Percentiles rank a stretch among this genome's conserved stretches.
These are phyloP conservation scores for Ennomos quercinarius DNA, from an alignment of 2,888 invertebrate species.

Conservation along the genomic window DNA sequence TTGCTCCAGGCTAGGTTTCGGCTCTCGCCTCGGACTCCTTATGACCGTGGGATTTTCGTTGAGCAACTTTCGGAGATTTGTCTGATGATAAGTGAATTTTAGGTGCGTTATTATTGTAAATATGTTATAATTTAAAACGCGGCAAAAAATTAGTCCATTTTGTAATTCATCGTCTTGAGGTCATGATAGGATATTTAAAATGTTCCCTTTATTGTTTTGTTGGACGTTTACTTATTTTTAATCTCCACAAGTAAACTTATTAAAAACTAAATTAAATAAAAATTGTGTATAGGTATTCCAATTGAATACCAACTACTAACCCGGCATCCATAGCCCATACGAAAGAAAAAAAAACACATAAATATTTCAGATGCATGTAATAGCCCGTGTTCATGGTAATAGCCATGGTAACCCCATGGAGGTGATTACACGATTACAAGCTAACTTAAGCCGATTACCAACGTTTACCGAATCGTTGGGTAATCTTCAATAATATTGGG, in stretches of 20 bases:
- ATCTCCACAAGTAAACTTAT: no score
- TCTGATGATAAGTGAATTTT: constrained; percentile 65
- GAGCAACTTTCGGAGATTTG: constrained; percentile 55
- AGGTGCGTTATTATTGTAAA: constrained; percentile 34
- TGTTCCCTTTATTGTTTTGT: no score
- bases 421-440: constrained; percentile 83
- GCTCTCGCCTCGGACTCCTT: constrained; percentile 75
- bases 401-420: constrained; percentile 68
- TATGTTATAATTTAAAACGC: constrained; percentile 15
- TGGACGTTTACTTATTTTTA: no score
- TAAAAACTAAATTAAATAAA: no score
- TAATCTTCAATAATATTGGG: constrained; percentile 74
- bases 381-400: constrained; percentile 69
- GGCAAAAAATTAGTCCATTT: constrained; percentile 10
- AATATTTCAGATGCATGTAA: constrained; percentile 59
- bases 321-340: constrained; percentile 13
- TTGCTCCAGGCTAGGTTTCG: constrained; percentile 79
- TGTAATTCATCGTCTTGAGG: constrained; percentile 6
- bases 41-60: constrained; percentile 77
- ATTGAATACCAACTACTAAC: constrained; percentile 23
- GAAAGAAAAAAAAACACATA: constrained; percentile 52
- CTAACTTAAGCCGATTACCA: constrained; percentile 42
- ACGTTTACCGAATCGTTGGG: constrained; percentile 79
- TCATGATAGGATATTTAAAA: no score
- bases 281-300: background rate